These are phyloP conservation scores for Nudaria mundana DNA, from an alignment of 2,888 invertebrate genomes.

Conservation along the genomic window DNA sequence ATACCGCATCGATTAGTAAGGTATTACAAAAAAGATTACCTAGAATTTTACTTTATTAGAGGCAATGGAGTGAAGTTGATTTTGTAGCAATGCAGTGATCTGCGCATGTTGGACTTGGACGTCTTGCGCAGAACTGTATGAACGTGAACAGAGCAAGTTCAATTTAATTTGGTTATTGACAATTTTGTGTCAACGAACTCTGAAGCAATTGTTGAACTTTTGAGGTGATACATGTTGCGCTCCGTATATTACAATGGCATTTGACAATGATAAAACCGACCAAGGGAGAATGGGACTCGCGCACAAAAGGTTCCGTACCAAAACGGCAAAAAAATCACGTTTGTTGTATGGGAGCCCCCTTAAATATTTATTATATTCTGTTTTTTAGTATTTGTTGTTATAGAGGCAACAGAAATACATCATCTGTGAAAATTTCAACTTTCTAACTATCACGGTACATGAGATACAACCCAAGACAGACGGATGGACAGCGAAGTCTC, in stretches of 20 bases:
- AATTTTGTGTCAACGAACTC: slow-evolving; percentile 69
- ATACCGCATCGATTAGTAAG: slow-evolving; percentile 32
- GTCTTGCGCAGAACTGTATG: slow-evolving; percentile 65
- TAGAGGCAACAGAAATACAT: too few relatives aligned
- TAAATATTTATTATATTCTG: too few relatives aligned
- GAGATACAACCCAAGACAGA: too few relatives aligned
- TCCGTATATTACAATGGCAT: slow-evolving; percentile 14
- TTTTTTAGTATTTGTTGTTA: too few relatives aligned
- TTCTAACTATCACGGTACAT: too few relatives aligned
- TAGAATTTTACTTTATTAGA: slow-evolving; percentile 52
- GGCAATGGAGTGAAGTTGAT: slow-evolving; percentile 64
- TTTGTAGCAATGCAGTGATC: slow-evolving; percentile 76
- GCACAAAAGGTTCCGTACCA: too few relatives aligned
- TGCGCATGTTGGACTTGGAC: slow-evolving; percentile 70
- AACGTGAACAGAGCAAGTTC: slow-evolving; percentile 39
- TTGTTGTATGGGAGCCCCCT: too few relatives aligned
- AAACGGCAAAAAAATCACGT: too few relatives aligned
- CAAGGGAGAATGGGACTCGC: too few relatives aligned
- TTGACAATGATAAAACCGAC: slow-evolving; percentile 15
- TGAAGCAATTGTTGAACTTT: slow-evolving; percentile 26
- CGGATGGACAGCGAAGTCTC: too few relatives aligned
- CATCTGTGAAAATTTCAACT: too few relatives aligned
- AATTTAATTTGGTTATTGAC: slow-evolving; percentile 68
- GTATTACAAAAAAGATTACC: slow-evolving; percentile 48
- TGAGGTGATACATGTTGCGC: slow-evolving; percentile 12